Conservation (phyloP, 1,140 invertebrate species). For the Leptonema lineaticorne region DNA sequence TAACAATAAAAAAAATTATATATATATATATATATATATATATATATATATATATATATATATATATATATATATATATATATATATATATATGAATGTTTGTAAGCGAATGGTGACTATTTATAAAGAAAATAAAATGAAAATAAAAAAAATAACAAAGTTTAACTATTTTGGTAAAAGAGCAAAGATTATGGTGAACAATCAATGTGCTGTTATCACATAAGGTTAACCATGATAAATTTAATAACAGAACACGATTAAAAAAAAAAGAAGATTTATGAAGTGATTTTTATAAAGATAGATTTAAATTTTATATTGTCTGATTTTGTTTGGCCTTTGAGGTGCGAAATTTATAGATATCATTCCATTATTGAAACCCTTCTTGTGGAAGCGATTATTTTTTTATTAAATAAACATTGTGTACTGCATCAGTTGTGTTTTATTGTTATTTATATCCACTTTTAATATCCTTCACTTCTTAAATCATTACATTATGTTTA, state of each 20-base stretch:
- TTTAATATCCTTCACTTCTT: no score
- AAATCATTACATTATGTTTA: no score
- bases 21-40: no score
- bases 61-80: no score
- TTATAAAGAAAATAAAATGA: constrained; percentile 32
- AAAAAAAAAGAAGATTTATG: constrained; percentile 39
- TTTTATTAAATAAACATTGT: constrained; percentile 44
- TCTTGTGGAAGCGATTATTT: constrained; percentile 43
- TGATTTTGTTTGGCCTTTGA: constrained; percentile 43
- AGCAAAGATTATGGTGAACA: constrained; percentile 37
- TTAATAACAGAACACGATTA: constrained; percentile 35
- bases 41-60: no score
- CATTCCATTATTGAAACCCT: constrained; percentile 42
- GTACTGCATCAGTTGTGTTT: constrained; percentile 35
- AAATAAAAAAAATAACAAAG: constrained; percentile 15
- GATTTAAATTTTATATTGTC: constrained; percentile 43
- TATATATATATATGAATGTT: no score
- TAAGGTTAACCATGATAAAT: constrained; percentile 40
- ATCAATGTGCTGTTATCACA: constrained; percentile 41
- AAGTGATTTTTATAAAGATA: constrained; percentile 43
- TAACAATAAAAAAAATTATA: constrained; percentile 41
- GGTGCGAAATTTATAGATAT: constrained; percentile 43
- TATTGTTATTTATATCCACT: background rate
- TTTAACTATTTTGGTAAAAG: constrained; percentile 41
- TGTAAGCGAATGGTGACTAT: constrained; percentile 38